Evolutionary conservation across 92 coral and sea anemone genomes (phyloP).

Genomic region (Epizoanthus stellaris): DNA sequence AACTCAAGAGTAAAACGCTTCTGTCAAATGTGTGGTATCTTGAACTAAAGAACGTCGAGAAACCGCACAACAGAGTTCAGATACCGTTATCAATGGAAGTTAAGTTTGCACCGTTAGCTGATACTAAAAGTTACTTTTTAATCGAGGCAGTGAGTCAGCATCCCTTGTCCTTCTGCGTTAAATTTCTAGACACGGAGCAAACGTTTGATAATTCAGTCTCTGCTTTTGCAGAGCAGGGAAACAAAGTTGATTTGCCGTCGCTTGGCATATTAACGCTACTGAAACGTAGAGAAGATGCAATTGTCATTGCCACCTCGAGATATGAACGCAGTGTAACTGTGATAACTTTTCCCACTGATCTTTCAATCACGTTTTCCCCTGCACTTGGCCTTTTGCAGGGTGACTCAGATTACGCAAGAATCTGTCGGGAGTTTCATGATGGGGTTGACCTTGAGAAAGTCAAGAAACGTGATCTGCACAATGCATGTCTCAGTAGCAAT

Average conservation of each 20-base stretch:
- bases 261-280: constrained; percentile 20
- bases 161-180: constrained; percentile 6
- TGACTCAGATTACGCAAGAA: constrained; percentile 32
- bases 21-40: constrained; percentile 25
- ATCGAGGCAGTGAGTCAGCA: constrained; percentile 5
- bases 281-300: constrained; percentile 13
- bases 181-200: neutral
- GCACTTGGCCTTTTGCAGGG: constrained; percentile 25
- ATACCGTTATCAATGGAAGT: constrained; percentile 15
- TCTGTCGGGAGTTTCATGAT: constrained; percentile 38
- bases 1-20: constrained; percentile 32
- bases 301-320: constrained; percentile 30
- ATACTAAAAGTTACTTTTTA: neutral
- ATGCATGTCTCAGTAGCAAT: constrained; percentile 8
- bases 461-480: neutral
- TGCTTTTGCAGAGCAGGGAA: neutral
- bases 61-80: constrained; percentile 44
- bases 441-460: constrained; percentile 39
- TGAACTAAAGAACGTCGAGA: constrained; percentile 21
- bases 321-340: constrained; percentile 22
- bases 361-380: constrained; percentile 37
- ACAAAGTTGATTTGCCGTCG: constrained; percentile 20
- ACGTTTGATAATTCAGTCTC: neutral
- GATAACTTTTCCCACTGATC: constrained; percentile 26
- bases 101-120: constrained; percentile 31